phyloP scores from a whole-genome alignment of 2,888 invertebrate species.

The Anoplius nigerrimus region DNA sequence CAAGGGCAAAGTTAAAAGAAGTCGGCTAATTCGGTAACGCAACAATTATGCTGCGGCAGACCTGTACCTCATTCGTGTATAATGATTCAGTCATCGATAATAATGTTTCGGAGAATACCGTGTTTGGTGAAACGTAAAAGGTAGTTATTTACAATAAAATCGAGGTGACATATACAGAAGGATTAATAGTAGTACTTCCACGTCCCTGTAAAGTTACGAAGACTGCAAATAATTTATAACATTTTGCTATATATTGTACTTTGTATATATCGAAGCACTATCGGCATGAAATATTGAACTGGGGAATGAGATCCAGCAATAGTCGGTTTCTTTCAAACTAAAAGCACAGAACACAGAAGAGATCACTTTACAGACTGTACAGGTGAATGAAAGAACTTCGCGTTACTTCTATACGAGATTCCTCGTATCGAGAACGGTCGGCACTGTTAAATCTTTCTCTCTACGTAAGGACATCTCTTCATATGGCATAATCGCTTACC shows the following conservation, averaged over 20 bases:
- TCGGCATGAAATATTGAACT: conserved; percentile 9
- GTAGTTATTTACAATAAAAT: conserved; percentile 29
- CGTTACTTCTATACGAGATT: neutral
- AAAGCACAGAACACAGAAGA: conserved; percentile 25
- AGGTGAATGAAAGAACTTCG: neutral
- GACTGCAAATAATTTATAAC: neutral
- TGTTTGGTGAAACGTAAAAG: conserved; percentile 6
- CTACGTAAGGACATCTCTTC: neutral
- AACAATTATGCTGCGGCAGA: no score
- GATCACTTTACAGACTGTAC: conserved; percentile 24
- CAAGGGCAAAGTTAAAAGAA: conserved; percentile 16
- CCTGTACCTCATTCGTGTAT: neutral
- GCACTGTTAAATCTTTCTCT: neutral
- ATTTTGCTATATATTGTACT: conserved; percentile 11
- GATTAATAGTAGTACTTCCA: conserved; percentile 16
- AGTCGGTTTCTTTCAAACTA: conserved; percentile 9
- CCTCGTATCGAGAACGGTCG: neutral
- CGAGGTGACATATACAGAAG: conserved; percentile 7
- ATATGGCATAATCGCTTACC: conserved; percentile 7
- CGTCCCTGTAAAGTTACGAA: conserved; percentile 8
- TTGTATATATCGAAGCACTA: conserved; percentile 3
- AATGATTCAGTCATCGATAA: conserved; percentile 7
- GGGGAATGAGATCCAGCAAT: conserved; percentile 28
- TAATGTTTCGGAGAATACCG: conserved; percentile 9
- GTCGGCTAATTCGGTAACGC: no score